Evolutionary conservation across 2,888 invertebrate species (phyloP), one percentile per base, ranked within the genome.

Genomic region (Augochlorella aurata): DNA sequence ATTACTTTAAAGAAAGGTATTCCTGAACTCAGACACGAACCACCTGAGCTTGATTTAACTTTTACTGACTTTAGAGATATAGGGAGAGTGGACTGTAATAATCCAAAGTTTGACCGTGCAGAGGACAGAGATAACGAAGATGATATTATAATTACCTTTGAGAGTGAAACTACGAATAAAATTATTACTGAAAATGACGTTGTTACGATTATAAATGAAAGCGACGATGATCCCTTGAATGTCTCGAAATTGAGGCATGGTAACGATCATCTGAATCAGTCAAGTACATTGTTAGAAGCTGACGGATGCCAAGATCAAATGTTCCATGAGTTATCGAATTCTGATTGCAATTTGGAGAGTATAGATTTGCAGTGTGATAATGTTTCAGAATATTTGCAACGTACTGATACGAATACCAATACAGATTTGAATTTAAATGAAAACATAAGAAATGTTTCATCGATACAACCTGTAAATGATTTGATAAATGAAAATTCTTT

Each of bases 1-100:
- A n/a, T 63, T 50, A 54, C 8, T 24, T 52, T 18, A 0, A 90
- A 83, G 52, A 85, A 81, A 45, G 88, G 86, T 18, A 87, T 91
- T 7, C 88, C 91, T 4, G 90, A 89, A 52, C 77, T 90, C n/a
- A 89, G 86, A 45, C 90, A 91, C 24, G 90, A 90, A 58, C 90
- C 92, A 24, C 89, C 91, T 0, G 93, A 93, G 45, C 84, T 93
- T 1, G 84, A 89, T 65, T 68, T 92, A 18, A 92, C 91, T 0
- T 85, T 88, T 14, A 90, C 85, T 77, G 92, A 93, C 76, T 87
- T 93, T 18, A 91, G 90, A 38, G 92, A 92, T 66, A 92, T 92
- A 84, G 92, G 92, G 5, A 88, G 91, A 50, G 87, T 92, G n/a
- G 90, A 92, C 82, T 73, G 86, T n/a, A 91, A 91, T 49, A 82